These are phyloP conservation scores for Symphodus melops DNA, from an alignment of 2,113 vertebrate species.

Conservation along the genomic window DNA sequence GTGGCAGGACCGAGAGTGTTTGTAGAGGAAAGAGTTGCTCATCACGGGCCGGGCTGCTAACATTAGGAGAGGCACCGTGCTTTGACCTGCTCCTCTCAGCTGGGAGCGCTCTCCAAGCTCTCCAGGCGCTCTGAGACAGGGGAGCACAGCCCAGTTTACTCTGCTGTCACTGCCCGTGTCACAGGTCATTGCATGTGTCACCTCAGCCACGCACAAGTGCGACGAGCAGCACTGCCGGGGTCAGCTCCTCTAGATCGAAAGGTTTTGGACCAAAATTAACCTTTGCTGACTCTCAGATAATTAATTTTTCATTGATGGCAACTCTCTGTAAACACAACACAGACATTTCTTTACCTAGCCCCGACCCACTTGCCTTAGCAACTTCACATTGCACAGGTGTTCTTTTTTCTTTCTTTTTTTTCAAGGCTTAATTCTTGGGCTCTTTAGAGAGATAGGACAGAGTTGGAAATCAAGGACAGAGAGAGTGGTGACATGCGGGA, in stretches of 20 bases:
- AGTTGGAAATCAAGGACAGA: too few relatives aligned
- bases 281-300: slow-evolving; percentile 91
- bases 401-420: not conserved
- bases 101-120: slow-evolving; percentile 65
- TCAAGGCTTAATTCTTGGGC: too few relatives aligned
- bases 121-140: slow-evolving; percentile 74
- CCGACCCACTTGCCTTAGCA: not conserved
- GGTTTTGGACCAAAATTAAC: slow-evolving; percentile 94
- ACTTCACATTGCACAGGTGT: slow-evolving; percentile 4
- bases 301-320: slow-evolving; percentile 92
- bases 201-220: slow-evolving; percentile 84
- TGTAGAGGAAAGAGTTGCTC: slow-evolving; percentile 54
- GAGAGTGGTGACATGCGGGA: too few relatives aligned
- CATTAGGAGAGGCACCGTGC: slow-evolving; percentile 38
- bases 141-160: slow-evolving; percentile 78
- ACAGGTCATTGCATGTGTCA: slow-evolving; percentile 91
- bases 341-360: slow-evolving; percentile 34
- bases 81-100: slow-evolving; percentile 71
- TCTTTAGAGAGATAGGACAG: too few relatives aligned
- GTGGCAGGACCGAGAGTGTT: slow-evolving; percentile 65
- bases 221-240: slow-evolving; percentile 83
- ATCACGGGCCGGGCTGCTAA: slow-evolving; percentile 55
- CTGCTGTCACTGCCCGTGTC: slow-evolving; percentile 90
- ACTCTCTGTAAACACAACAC: slow-evolving; percentile 77
- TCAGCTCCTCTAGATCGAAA: slow-evolving; percentile 92